phyloP scores from a whole-genome alignment of 2,113 vertebrate genomes.

The Phodopus roborovskii region DNA sequence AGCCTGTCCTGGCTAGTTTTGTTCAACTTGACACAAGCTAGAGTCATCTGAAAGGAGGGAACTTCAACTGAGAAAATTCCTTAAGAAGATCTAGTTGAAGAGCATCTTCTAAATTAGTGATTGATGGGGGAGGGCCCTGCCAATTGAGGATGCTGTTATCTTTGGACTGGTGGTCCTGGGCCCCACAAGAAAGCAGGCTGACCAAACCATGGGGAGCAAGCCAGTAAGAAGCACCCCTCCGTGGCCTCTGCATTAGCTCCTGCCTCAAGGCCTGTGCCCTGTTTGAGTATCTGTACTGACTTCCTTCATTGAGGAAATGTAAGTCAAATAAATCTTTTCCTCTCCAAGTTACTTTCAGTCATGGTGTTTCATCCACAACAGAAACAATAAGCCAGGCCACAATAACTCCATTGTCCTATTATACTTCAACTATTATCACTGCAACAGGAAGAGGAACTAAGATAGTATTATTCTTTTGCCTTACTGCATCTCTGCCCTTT shows the following conservation, averaged over 20 bases:
- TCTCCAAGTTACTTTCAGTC: not conserved
- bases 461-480: not conserved
- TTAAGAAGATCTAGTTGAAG: not conserved
- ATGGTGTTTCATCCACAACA: not conserved
- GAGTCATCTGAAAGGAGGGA: not conserved
- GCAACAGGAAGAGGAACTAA: not conserved
- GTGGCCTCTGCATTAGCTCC: not conserved
- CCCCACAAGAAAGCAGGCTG: not conserved
- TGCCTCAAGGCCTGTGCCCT: not conserved
- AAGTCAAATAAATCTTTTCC: not conserved
- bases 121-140: too few relatives aligned
- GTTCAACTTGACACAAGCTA: not conserved
- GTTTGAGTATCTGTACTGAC: not conserved
- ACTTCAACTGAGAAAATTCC: not conserved
- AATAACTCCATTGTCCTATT: not conserved
- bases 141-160: not conserved
- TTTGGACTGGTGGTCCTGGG: too few relatives aligned
- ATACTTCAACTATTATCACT: not conserved
- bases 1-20: not conserved
- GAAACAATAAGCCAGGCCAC: not conserved
- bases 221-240: too few relatives aligned
- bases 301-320: not conserved
- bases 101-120: not conserved
- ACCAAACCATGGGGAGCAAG: not conserved
- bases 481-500: constrained; percentile 17